Evolutionary conservation across 2,113 vertebrate genomes (phyloP).

Genomic region (Mastomys natalensis): DNA sequence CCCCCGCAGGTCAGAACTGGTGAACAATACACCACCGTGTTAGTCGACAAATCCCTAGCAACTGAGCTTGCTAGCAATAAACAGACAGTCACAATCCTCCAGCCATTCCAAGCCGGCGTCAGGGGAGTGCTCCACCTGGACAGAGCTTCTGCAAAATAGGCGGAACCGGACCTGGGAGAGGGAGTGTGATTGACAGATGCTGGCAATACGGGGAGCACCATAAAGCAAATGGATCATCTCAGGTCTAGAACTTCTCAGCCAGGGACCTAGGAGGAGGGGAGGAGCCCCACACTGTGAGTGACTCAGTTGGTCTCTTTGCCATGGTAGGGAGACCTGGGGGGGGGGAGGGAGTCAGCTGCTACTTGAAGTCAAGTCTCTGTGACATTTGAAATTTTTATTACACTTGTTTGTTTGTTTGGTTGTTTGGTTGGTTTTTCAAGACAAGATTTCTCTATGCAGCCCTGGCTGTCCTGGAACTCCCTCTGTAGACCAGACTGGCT

Average conservation of each 20-base stretch:
- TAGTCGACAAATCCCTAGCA: not conserved
- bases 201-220: not conserved
- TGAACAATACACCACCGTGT: accelerated
- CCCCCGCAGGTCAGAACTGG: not conserved
- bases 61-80: not conserved
- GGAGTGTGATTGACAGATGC: not conserved
- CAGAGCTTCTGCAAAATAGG: not conserved
- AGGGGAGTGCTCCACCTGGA: accelerated
- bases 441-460: not conserved
- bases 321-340: accelerated
- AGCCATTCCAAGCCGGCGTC: accelerated
- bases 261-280: not conserved
- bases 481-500: not conserved
- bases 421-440: not conserved
- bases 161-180: not conserved
- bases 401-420: not conserved
- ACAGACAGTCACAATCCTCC: not conserved
- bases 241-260: not conserved
- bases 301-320: accelerated
- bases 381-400: not conserved
- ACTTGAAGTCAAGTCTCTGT: no score
- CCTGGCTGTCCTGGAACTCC: not conserved
- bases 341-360: accelerated
- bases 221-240: constrained; percentile 5
- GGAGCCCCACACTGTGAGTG: no score